Base-by-base conservation (phyloP, 2,888 invertebrate species). In the Hypselothyrea guttata region DNA sequence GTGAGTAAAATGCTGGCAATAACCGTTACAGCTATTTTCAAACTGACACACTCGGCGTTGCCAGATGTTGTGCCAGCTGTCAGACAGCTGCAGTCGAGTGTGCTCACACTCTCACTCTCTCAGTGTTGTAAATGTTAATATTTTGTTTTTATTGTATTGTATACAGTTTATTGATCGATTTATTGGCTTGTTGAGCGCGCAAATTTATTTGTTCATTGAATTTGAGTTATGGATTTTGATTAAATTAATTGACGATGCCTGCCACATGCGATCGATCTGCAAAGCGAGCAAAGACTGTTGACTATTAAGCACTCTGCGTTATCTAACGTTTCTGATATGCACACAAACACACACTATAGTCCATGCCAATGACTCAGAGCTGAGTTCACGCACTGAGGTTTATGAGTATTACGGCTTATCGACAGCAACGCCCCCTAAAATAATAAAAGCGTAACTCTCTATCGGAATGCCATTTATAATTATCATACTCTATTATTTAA, bases 161-260 rank as follows among this genome's bases (percentile, higher is more conserved):
- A 46, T 45, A 45, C 48, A 42, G 51, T 66, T 77, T 56, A 78
- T 81, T 84, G 78, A 77, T 86, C 61, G 59, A 75, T 84, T 84
- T 70, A 84, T 82, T 82, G 83, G 64, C 62, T 59, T 54, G 75
- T 81, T 69, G 69, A 45, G 51, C 34, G 47, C 63, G 60, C 75
- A 71, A 84, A 72, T 86, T 82, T 64, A 86, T 82, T 81, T 81
- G 63, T 84, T 81, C 84, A 85, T 81, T 84, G 74, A 85, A 56
- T 73, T 85, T 85, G 85, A 85, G 84, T 76, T 85, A 76, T 65
- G 47, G 41, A 22, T 65, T 59, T 79, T 83, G 57, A 85, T 79
- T 64, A 64, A 83, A 79, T 84, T 85, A 76, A 79, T 79, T 79
- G 86, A 77, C 69, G 60, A n/a, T 31, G 27, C 38, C 34, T 22